These are phyloP conservation scores for Aleiodes leptofemur DNA, from an alignment of 2,888 invertebrate species.

Conservation along the genomic window DNA sequence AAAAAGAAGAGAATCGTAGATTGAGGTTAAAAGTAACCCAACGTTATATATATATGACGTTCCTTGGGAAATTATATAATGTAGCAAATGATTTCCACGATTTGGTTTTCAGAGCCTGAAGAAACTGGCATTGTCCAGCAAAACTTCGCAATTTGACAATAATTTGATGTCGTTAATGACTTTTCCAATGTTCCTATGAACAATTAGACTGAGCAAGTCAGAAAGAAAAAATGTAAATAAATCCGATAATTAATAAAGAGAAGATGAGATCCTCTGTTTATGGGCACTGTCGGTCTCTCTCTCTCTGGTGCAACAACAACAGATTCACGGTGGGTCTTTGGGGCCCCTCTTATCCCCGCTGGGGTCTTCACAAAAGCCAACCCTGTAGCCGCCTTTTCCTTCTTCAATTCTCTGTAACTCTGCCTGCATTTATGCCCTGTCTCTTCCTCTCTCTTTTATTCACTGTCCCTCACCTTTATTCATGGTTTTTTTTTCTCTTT, in stretches of 20 bases:
- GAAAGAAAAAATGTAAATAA: conserved; percentile 13
- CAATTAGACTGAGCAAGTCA: background rate
- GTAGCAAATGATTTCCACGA: no score
- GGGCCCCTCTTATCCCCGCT: conserved; percentile 67
- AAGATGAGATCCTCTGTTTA: conserved; percentile 73
- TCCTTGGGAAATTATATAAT: no score
- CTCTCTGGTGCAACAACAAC: conserved; percentile 71
- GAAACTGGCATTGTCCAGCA: no score
- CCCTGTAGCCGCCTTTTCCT: conserved; percentile 50
- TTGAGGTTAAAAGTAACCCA: no score
- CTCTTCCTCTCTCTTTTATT: conserved; percentile 45
- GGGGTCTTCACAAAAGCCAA: conserved; percentile 57
- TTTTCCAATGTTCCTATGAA: no score
- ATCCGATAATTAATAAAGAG: conserved; percentile 44
- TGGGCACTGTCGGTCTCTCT: conserved; percentile 61
- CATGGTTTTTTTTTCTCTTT: conserved; percentile 25
- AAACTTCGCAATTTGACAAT: no score
- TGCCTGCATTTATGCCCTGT: conserved; percentile 32
- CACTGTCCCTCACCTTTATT: conserved; percentile 50
- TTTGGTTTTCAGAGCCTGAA: no score
- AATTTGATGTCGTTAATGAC: no score
- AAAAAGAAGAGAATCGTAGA: no score
- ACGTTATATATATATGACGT: no score
- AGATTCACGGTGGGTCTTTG: conserved; percentile 74
- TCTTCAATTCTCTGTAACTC: conserved; percentile 52